Conservation (phyloP, 2,797 vertebrate genomes). For the Agapornis canus region DNA sequence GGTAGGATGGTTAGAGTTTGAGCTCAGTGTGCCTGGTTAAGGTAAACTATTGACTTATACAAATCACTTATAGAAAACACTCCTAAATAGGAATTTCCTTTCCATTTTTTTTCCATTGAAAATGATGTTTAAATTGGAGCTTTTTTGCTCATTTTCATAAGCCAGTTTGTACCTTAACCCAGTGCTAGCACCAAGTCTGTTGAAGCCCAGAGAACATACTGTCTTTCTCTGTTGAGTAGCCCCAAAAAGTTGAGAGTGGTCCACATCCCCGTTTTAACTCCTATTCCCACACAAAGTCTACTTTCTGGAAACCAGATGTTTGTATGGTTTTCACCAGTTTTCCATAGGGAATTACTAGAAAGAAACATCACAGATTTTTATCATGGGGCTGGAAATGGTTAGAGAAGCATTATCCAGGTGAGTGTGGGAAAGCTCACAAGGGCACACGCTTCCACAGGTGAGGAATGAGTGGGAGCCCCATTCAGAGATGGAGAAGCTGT, state of each 20-base stretch:
- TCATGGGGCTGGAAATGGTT: background rate
- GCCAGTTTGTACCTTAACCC: background rate
- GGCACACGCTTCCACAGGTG: fast-evolving
- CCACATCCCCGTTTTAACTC: background rate
- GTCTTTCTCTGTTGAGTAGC: background rate
- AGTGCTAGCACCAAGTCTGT: background rate
- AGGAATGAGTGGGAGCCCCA: fast-evolving
- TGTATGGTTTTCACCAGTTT: background rate
- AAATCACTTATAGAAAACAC: background rate
- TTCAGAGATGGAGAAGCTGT: fast-evolving
- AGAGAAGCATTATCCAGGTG: fast-evolving
- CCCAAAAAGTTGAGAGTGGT: too few species aligned
- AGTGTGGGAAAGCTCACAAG: fast-evolving
- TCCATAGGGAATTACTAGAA: background rate
- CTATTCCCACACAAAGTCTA: background rate
- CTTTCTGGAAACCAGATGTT: background rate
- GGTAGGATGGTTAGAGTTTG: background rate
- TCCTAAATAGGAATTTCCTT: background rate
- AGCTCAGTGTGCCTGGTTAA: background rate
- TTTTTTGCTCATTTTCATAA: background rate
- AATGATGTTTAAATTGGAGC: background rate
- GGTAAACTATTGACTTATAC: background rate
- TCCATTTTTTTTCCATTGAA: background rate
- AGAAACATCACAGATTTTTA: background rate
- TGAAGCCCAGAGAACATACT: background rate